Conservation (phyloP, 1,140 invertebrate species). For the Drepana arcuata region DNA sequence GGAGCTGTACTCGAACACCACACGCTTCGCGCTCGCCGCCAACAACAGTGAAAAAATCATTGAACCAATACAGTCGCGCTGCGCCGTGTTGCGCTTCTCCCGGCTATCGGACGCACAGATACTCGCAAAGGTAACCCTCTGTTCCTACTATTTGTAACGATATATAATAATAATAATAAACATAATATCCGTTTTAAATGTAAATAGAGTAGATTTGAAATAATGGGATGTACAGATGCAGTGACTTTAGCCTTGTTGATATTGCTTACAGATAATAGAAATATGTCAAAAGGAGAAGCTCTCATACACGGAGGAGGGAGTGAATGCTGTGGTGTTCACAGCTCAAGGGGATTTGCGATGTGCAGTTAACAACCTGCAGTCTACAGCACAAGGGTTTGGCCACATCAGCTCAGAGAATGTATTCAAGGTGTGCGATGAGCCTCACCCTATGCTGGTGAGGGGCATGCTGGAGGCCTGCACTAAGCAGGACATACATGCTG, state of each 20-base stretch:
- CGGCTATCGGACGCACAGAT: slow-evolving; percentile 93
- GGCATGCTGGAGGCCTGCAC: slow-evolving; percentile 92
- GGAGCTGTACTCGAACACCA: slow-evolving; percentile 98
- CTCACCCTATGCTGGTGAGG: slow-evolving; percentile 94
- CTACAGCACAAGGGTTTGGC: slow-evolving; percentile 95
- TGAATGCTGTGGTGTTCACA: slow-evolving; percentile 97
- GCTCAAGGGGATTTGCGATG: slow-evolving; percentile 99
- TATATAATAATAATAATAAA: too few species aligned
- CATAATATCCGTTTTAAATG: too few species aligned
- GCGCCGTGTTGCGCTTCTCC: slow-evolving; percentile 96
- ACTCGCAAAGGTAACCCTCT: slow-evolving; percentile 75
- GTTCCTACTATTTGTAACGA: background rate
- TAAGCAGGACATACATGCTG: slow-evolving; percentile 87
- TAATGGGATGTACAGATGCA: too few species aligned
- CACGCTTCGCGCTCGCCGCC: slow-evolving; percentile 97
- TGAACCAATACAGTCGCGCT: slow-evolving; percentile 98
- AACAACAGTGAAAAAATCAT: slow-evolving; percentile 99
- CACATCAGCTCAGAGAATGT: slow-evolving; percentile 95
- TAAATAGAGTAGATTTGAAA: too few species aligned
- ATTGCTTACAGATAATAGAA: slow-evolving; percentile 71
- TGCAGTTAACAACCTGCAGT: slow-evolving; percentile 98
- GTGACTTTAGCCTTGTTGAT: too few species aligned
- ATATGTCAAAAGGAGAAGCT: slow-evolving; percentile 75
- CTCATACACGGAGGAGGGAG: slow-evolving; percentile 92
- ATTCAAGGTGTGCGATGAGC: slow-evolving; percentile 99